Base-by-base conservation (phyloP, 2,797 vertebrate species). In the Octomys mimax region DNA sequence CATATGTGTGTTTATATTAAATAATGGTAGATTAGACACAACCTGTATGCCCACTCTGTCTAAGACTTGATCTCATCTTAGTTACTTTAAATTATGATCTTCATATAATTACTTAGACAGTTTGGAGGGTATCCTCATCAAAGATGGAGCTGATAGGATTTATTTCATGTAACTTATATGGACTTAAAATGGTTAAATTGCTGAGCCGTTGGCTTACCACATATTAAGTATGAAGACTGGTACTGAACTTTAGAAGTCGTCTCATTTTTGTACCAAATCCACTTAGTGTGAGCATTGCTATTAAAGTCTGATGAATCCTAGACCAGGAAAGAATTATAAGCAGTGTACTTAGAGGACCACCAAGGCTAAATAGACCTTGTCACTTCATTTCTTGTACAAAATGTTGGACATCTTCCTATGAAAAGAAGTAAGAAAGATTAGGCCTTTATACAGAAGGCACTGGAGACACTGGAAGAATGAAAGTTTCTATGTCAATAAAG, bases 11-110 rank as follows among this genome's bases (percentile, higher is more conserved):
- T 82, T 75, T 19, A 16, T 36, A 61, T 6, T 19, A 28, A 80
- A 81, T 71, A 26, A 33, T 16, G 5, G 10, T 3, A 9, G 2
- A 31, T 39, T 11, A 57, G 19, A 0, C 16, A 52, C 46, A 24
- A 61, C 33, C 9, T 14, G 0, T 12, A 0, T 9, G 28, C 61
- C 1, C 46, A 70, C 6, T n/a, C 3, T 46, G 2, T 59, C 33
- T 92, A 26, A 3, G 18, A 28, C 2, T 57, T 5, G 19, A 57
- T 46, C 5, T 33, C 31, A 84, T 9, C 0, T 70, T 14, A 54
- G 21, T 19, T 59, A 64, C 59, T 89, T 94, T 62, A 71, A 36
- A 85, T 4, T 36, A 2, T 80, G 24, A 57, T 3, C 16, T 84
- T 88, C 3, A 12, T 57, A n/a, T 85, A 87, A 85, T 62, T 22